Base-by-base conservation (phyloP, 1,140 invertebrate genomes). In the Drosophila ananassae region DNA sequence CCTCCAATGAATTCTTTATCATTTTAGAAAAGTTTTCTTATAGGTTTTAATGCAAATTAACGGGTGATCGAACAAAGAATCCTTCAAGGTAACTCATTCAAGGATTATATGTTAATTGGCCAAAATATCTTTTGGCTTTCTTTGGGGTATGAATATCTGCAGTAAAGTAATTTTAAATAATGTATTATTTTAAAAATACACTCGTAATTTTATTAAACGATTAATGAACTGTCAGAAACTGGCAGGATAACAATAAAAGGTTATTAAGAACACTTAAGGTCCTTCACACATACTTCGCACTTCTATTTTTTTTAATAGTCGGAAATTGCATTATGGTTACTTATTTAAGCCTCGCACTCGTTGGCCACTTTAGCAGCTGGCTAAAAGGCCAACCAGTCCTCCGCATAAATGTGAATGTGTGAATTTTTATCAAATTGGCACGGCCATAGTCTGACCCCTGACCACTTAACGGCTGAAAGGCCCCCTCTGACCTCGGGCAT, bases 361-460 rank as follows among this genome's bases (percentile, higher is more conserved):
- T 2, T 21, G 71, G 22, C n/a, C 72, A 59, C 58, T 63, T 79
- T 47, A 30, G 51, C 32, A 46, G 30, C 10, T 32, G 63, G 47
- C 84, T 83, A 17, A 48, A 64, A 34, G 25, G 25, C 63, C 24
- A 55, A 37, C 56, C 22, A 68, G 68, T 55, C 41, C 50, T n/a
- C 9, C 6, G 8, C 9, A 22, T 10, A 22, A 22, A 46, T 13
- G 17, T 48, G 17, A 34, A 2, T 53, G 10, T 32, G 58, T 25
- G 41, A n/a, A 22, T 12, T 58, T 81, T 61, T 74, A 57, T 56
- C 39, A 77, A 82, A 74, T 57, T 64, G 56, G 10, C 32, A 7
- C 34, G 28, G 47, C 37, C 13, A 24, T 34, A 50, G 48, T 13
- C 44, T 64, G 55, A 62, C 73, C 53, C n/a, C 32, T 61, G 64